Base-by-base conservation (phyloP, 1,140 invertebrate species). In the Psix sp. region DNA sequence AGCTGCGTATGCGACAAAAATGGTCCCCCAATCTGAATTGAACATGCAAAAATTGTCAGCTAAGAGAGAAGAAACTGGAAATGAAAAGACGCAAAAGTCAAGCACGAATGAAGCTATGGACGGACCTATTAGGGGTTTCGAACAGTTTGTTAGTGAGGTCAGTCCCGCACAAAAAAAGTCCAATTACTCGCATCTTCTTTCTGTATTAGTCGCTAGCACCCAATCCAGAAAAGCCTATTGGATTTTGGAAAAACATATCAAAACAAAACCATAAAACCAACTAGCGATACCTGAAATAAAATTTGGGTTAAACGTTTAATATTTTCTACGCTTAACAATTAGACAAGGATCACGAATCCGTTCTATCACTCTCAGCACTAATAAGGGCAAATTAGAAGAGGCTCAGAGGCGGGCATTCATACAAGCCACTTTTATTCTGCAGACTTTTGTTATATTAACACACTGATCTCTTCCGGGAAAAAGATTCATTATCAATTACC, bases 21-120 rank as follows among this genome's bases (percentile, higher is more conserved):
- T 29, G 26, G 26, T n/a, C 7, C 26, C n/a, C n/a, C n/a, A n/a
- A n/a, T 29, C 26, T 46, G 36, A 40, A 45, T 52, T 70, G 57
- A 77, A 73, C 75, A 70, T 77, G 74, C 77, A 80, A 78, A 78
- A 73, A 76, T 74, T 68, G 16, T 16, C 35, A 72, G 33, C 21
- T 11, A 38, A 59, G 10, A 59, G 67, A 63, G 56, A 68, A 65
- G 59, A 66, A 31, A 43, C 39, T 46, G 59, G 49, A 57, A 15
- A 24, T 46, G 38, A 40, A 65, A 66, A 48, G 36, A 45, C 13
- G 45, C 31, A 39, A 65, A 46, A 49, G 11, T 46, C 33, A 18
- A 39, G 35, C 13, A 59, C 38, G n/a, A 46, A 35, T 15, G 13
- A 51, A 21, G 16, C 20, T 42, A 59, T 43, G 35, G 35, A 60